phyloP scores from a whole-genome alignment of 2,888 invertebrate genomes.

The Lasioglossum morio region DNA sequence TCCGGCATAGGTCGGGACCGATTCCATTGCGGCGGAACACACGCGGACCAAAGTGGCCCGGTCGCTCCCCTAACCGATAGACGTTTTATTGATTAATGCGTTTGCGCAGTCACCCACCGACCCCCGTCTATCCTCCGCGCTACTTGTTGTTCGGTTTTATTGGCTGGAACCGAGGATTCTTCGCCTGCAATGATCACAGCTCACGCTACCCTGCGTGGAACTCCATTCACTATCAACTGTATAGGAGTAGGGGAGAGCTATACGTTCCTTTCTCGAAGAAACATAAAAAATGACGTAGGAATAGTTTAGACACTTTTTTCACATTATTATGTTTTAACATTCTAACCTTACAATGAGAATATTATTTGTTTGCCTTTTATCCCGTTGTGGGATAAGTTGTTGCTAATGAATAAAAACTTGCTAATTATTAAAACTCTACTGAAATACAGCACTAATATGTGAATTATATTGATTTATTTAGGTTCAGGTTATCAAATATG shows the following conservation, averaged over 20 bases:
- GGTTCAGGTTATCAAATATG: no score
- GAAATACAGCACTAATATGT: no score
- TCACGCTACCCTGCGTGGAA: not conserved
- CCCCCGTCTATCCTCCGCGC: not conserved
- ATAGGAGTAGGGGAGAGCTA: not conserved
- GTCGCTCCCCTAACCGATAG: slow-evolving; percentile 16
- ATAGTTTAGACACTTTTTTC: no score
- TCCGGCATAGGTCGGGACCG: slow-evolving; percentile 19
- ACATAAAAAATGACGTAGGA: no score
- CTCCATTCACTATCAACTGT: not conserved
- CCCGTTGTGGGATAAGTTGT: no score
- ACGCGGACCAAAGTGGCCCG: slow-evolving; percentile 25
- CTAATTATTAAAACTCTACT: no score
- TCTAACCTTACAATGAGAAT: no score
- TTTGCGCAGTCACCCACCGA: slow-evolving; percentile 11
- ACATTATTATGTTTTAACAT: no score
- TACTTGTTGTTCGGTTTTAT: slow-evolving; percentile 33
- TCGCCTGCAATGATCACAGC: not conserved
- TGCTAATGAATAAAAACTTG: no score
- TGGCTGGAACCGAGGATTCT: slow-evolving; percentile 8
- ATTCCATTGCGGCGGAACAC: slow-evolving; percentile 29
- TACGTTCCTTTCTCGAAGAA: no score
- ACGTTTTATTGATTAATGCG: slow-evolving; percentile 45
- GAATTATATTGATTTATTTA: no score
- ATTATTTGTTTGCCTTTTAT: no score